phyloP scores from a whole-genome alignment of 2,888 invertebrate genomes.

The Tenthredo livida region DNA sequence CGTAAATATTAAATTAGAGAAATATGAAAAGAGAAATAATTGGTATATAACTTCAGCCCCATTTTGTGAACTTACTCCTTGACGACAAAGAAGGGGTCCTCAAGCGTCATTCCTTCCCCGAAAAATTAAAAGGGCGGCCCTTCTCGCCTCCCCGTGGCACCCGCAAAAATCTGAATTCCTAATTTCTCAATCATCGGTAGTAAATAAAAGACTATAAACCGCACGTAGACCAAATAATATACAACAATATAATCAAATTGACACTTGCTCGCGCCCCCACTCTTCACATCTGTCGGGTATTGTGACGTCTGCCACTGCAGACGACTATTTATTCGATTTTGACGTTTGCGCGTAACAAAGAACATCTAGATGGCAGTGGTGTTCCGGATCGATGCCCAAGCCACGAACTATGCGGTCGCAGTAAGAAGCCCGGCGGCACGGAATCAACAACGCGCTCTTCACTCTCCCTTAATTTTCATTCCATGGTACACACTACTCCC shows the following conservation, averaged over 20 bases:
- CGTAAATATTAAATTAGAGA: background rate
- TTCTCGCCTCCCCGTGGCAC: conserved; percentile 74
- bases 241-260: conserved; percentile 62
- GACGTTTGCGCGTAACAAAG: conserved; percentile 72
- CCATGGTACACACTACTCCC: background rate
- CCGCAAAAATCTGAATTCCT: conserved; percentile 63
- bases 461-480: background rate
- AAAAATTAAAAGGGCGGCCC: conserved; percentile 75
- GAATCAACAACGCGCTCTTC: background rate
- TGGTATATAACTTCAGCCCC: conserved; percentile 35
- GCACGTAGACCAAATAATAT: conserved; percentile 32
- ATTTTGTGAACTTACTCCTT: conserved; percentile 91
- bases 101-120: conserved; percentile 94
- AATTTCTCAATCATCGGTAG: conserved; percentile 70
- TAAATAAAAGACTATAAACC: conserved; percentile 56
- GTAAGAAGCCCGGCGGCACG: background rate
- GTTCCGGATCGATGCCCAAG: conserved; percentile 56
- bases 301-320: conserved; percentile 69
- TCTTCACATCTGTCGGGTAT: conserved; percentile 59
- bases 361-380: conserved; percentile 60
- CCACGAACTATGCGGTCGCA: background rate
- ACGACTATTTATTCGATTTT: conserved; percentile 73
- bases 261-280: conserved; percentile 62
- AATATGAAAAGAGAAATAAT: background rate
- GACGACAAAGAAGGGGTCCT: conserved; percentile 99